Conservation (phyloP, 2,888 invertebrate species). For the Pheosia tremula region DNA sequence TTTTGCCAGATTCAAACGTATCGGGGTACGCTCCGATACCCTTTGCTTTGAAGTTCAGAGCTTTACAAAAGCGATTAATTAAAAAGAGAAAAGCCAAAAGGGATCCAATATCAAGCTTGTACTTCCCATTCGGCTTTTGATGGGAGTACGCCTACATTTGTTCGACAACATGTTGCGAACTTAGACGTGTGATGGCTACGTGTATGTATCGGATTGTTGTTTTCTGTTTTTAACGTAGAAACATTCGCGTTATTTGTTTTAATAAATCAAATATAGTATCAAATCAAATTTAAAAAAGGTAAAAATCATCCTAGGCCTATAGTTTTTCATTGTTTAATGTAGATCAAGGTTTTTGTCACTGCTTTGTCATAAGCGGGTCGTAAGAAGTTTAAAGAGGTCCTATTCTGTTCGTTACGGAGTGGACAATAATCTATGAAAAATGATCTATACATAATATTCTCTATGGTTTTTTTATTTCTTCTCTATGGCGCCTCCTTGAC, state of each 20-base stretch:
- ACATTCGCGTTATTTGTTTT: neutral
- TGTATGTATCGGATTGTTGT: neutral
- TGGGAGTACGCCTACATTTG: slow-evolving; percentile 10
- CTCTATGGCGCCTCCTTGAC: no score
- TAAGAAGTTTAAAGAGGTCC: no score
- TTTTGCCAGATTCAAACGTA: slow-evolving; percentile 43
- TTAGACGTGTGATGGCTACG: neutral
- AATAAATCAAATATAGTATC: no score
- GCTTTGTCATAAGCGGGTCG: no score
- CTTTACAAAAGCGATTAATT: slow-evolving; percentile 64
- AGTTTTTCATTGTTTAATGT: no score
- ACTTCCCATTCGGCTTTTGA: slow-evolving; percentile 38
- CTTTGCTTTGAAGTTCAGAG: slow-evolving; percentile 57
- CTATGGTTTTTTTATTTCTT: no score
- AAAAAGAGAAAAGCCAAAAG: slow-evolving; percentile 49
- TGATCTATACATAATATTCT: no score
- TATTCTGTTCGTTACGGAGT: no score
- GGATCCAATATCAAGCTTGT: slow-evolving; percentile 53
- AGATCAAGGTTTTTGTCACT: no score
- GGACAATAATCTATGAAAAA: no score
- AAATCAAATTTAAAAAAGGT: no score
- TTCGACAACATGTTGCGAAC: slow-evolving; percentile 4
- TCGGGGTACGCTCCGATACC: slow-evolving; percentile 44
- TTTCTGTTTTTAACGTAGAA: neutral
- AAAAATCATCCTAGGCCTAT: no score